Evolutionary conservation across 2,113 vertebrate genomes (phyloP).

Genomic region (Oncorhynchus mykiss): DNA sequence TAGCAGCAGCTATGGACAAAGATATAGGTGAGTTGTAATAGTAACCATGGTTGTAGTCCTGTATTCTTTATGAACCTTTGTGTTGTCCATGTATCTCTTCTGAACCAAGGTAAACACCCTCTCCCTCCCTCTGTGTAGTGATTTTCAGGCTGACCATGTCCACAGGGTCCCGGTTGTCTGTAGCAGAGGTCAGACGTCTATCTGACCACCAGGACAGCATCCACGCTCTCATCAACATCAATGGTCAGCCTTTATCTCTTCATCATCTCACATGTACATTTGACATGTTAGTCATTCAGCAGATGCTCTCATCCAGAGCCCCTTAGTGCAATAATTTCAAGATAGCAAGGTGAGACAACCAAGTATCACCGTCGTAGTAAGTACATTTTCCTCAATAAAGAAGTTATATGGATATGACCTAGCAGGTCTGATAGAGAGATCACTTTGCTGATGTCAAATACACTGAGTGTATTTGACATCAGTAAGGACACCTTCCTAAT

Average conservation of each 20-base stretch:
- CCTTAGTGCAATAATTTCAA: too few relatives aligned
- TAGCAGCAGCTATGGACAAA: constrained; percentile 88
- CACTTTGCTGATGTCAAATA: neutral
- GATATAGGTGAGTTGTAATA: constrained; percentile 79
- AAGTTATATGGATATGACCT: neutral
- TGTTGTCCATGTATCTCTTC: neutral
- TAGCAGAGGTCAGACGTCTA: constrained; percentile 72
- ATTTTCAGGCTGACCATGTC: constrained; percentile 82
- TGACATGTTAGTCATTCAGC: neutral
- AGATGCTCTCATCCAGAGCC: neutral
- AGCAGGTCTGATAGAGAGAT: neutral
- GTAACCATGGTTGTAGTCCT: neutral
- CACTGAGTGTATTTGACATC: neutral
- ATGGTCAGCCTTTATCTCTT: neutral
- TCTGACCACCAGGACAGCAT: constrained; percentile 8
- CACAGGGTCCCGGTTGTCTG: constrained; percentile 46
- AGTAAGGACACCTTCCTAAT: too few relatives aligned
- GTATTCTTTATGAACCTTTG: neutral
- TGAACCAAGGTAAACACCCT: neutral
- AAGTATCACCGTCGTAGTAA: too few relatives aligned
- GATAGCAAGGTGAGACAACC: too few relatives aligned
- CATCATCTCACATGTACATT: neutral
- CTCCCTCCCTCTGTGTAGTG: constrained; percentile 68
- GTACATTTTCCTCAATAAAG: neutral
- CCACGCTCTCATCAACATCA: neutral